Evolutionary conservation across 2,113 vertebrate species (phyloP).

Genomic region (Ochotona curzoniae): DNA sequence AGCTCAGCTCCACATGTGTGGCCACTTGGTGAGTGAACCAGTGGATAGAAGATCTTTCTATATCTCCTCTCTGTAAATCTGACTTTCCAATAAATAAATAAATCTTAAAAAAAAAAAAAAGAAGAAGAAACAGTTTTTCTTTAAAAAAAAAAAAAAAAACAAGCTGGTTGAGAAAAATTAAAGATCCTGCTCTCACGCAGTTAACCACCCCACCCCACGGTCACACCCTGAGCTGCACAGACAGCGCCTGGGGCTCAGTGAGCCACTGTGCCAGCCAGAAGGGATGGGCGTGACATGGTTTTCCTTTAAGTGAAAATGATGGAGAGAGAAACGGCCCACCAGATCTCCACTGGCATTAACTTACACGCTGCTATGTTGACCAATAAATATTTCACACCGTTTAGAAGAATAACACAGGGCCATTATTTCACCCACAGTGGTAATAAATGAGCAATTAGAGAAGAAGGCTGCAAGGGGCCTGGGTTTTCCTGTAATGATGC

Average conservation of each 20-base stretch:
- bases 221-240: not conserved
- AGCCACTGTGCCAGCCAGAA: not conserved
- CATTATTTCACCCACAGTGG: constrained; percentile 75
- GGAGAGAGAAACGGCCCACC: constrained; percentile 48
- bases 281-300: not conserved
- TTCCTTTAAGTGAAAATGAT: constrained; percentile 62
- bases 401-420: constrained; percentile 70
- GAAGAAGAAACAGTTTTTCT: too few species aligned
- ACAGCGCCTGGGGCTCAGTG: not conserved
- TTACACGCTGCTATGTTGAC: constrained; percentile 56
- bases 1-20: too few species aligned
- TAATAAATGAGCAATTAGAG: constrained; percentile 82
- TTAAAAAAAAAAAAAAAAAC: too few species aligned
- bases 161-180: constrained; percentile 19
- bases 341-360: constrained; percentile 74
- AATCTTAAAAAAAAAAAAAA: too few species aligned
- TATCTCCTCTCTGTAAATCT: too few species aligned
- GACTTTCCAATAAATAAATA: too few species aligned
- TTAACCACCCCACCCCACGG: constrained; percentile 56
- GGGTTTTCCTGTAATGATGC: constrained; percentile 62
- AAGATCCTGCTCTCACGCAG: constrained; percentile 1
- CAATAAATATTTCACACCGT: constrained; percentile 84
- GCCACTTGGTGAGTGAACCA: too few species aligned
- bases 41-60: too few species aligned
- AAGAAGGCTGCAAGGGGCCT: constrained; percentile 62